Evolutionary conservation across 2,888 invertebrate species (phyloP).

Genomic region (Leptothorax acervorum): DNA sequence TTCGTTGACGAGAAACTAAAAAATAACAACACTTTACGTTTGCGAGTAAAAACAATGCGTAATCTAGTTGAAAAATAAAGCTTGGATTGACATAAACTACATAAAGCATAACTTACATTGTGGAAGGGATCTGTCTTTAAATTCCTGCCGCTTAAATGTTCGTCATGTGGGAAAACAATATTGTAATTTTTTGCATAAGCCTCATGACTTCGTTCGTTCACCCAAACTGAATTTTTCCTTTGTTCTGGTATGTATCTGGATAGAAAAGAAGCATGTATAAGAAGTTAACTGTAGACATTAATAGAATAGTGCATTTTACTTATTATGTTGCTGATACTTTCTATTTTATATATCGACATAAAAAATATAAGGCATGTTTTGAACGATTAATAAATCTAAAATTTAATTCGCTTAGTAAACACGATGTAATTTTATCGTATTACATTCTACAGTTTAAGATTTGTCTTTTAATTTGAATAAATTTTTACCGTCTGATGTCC

Average conservation of each 20-base stretch:
- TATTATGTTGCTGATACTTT: neutral
- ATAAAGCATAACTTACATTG: constrained; percentile 85
- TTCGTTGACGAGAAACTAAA: constrained; percentile 89
- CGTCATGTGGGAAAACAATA: constrained; percentile 94
- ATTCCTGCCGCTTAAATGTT: constrained; percentile 93
- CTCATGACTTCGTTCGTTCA: constrained; percentile 94
- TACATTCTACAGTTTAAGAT: constrained; percentile 16
- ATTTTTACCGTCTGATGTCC: constrained; percentile 89
- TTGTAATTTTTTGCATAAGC: constrained; percentile 95
- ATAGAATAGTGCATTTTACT: neutral
- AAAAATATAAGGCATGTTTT: neutral
- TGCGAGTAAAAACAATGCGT: neutral
- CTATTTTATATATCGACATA: neutral
- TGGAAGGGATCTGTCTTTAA: constrained; percentile 90
- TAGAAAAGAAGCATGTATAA: neutral
- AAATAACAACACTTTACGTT: neutral
- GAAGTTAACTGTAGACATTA: neutral
- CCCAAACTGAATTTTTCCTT: constrained; percentile 91
- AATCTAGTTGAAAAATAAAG: constrained; percentile 13
- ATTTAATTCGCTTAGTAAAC: constrained; percentile 8
- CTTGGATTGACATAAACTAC: constrained; percentile 2
- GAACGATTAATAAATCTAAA: constrained; percentile 5
- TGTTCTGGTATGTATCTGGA: constrained; percentile 91
- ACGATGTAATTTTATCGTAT: neutral
- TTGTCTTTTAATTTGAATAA: neutral